Evolutionary conservation across 2,113 vertebrate genomes (phyloP).

Genomic region (Prunella fulvescens): DNA sequence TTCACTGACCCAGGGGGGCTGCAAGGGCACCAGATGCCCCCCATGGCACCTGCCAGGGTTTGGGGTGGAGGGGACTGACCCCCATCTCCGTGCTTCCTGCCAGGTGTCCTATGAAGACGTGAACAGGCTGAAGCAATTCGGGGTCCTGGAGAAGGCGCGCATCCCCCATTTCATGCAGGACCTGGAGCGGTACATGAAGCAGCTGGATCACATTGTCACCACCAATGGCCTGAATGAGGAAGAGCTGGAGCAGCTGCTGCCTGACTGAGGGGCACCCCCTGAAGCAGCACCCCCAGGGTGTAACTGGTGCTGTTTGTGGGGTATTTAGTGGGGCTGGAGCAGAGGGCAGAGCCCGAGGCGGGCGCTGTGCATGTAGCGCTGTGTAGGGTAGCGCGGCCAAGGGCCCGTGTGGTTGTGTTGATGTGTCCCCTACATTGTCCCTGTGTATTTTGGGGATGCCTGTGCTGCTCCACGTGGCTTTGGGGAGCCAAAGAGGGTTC

Average conservation of each 20-base stretch:
- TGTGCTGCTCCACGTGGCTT: accelerated
- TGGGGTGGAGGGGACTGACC: neutral
- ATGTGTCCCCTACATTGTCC: neutral
- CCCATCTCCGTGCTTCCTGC: neutral
- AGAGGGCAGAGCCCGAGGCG: neutral
- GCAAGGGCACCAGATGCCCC: no score
- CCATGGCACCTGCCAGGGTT: neutral
- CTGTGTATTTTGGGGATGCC: neutral
- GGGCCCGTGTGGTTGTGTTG: conserved; percentile 14
- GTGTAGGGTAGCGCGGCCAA: neutral
- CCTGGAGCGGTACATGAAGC: conserved; percentile 83
- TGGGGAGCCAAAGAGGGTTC: neutral
- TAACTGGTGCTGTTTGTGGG: neutral
- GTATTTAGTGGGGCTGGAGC: neutral
- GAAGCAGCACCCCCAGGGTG: neutral
- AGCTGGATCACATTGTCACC: conserved; percentile 87
- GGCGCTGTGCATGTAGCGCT: neutral
- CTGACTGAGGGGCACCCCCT: conserved; percentile 63
- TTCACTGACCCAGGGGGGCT: neutral
- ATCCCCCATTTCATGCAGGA: conserved; percentile 97
- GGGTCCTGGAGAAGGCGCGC: conserved; percentile 77
- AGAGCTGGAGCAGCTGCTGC: conserved; percentile 82
- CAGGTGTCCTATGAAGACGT: conserved; percentile 94
- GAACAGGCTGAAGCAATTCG: conserved; percentile 80
- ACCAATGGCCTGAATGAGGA: conserved; percentile 86